Conservation (phyloP, 1,140 invertebrate genomes). For the Armadillidium nasatum region DNA sequence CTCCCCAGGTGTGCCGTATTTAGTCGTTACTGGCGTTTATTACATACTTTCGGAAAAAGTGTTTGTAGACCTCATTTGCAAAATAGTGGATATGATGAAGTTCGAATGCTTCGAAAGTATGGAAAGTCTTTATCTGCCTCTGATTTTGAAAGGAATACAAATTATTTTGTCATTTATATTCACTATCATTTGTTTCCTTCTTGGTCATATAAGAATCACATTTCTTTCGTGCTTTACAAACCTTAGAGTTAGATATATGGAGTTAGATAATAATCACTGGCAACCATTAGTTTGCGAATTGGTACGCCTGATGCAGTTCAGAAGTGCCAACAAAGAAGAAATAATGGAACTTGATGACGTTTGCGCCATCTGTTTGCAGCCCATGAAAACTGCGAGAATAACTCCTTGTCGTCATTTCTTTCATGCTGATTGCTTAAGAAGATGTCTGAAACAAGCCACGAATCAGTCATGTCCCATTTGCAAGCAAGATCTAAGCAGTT, state of each 20-base stretch:
- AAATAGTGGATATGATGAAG: conserved; percentile 35
- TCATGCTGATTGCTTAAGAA: conserved; percentile 78
- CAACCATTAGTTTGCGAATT: conserved; percentile 57
- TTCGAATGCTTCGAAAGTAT: conserved; percentile 42
- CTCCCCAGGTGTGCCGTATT: conserved; percentile 61
- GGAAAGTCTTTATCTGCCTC: conserved; percentile 43
- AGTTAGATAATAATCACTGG: conserved; percentile 57
- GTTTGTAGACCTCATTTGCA: conserved; percentile 36
- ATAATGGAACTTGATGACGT: conserved; percentile 75
- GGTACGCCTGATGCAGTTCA: conserved; percentile 56
- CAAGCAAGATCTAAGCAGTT: background rate
- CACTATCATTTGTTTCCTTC: conserved; percentile 52
- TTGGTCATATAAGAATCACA: conserved; percentile 56
- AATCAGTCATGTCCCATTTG: background rate
- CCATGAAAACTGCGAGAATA: conserved; percentile 83
- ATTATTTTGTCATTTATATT: conserved; percentile 32
- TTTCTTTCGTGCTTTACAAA: conserved; percentile 62
- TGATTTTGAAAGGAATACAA: conserved; percentile 38
- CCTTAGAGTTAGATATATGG: conserved; percentile 61
- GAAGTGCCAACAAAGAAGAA: conserved; percentile 63
- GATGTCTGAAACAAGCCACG: background rate
- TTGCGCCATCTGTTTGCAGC: conserved; percentile 93
- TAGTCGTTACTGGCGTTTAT: conserved; percentile 62
- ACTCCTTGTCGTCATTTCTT: conserved; percentile 93
- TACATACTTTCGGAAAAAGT: conserved; percentile 69